These are phyloP conservation scores for Eutolmus rufibarbis DNA, from an alignment of 2,888 invertebrate genomes.

Conservation along the genomic window DNA sequence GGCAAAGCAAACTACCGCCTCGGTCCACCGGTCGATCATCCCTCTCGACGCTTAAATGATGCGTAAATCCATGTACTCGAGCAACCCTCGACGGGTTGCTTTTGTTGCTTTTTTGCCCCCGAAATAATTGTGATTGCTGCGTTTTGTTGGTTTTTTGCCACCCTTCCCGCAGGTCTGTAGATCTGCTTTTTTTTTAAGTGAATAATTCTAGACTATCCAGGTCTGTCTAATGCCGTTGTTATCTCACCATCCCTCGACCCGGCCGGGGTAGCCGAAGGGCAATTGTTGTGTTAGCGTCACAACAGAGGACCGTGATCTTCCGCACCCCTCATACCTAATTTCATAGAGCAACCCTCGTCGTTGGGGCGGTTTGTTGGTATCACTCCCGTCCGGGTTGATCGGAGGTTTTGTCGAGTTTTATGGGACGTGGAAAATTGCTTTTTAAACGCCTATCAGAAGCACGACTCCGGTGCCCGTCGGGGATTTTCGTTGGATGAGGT, in stretches of 20 bases:
- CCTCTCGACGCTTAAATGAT: slow-evolving; percentile 42
- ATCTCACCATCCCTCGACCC: slow-evolving; percentile 10
- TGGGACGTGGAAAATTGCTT: slow-evolving; percentile 33
- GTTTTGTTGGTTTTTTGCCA: slow-evolving; percentile 21
- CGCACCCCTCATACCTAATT: slow-evolving; percentile 15
- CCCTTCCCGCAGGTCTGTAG: not conserved
- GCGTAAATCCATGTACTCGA: slow-evolving; percentile 38
- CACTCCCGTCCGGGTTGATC: not conserved
- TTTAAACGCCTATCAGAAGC: slow-evolving; percentile 38
- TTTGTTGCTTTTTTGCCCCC: slow-evolving; percentile 18
- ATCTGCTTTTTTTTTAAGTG: slow-evolving; percentile 26
- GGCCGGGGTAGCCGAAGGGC: slow-evolving; percentile 16
- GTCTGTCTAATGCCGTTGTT: not conserved
- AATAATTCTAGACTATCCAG: not conserved
- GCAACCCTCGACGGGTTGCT: not conserved
- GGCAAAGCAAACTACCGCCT: not conserved
- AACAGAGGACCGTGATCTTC: slow-evolving; percentile 30
- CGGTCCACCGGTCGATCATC: not conserved
- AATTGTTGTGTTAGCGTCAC: slow-evolving; percentile 44
- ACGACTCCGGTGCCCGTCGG: not conserved
- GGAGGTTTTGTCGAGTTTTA: not conserved
- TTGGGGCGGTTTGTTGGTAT: not conserved
- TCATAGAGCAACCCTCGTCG: not conserved
- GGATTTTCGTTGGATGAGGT: not conserved
- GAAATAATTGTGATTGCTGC: slow-evolving; percentile 17